A percentile compares a stretch with the other conserved stretches of the same genome.
phyloP scores from a whole-genome alignment of 2,113 vertebrate genomes.

The Onychostruthus taczanowskii region DNA sequence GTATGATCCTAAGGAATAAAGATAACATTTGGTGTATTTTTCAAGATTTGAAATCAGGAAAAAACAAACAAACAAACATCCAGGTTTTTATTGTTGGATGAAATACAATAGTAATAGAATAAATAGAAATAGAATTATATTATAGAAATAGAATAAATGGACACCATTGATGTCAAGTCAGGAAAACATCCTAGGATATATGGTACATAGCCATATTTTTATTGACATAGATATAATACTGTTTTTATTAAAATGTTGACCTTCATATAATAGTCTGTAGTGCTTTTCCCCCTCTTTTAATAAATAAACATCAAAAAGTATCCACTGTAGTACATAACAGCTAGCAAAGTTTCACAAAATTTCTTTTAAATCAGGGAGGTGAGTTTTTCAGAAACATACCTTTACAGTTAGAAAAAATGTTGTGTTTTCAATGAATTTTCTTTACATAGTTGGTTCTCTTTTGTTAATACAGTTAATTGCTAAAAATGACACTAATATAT shows the following conservation, averaged over 20 bases:
- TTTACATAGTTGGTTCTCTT: neutral
- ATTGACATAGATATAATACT: neutral
- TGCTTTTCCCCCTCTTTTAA: neutral
- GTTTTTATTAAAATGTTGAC: neutral
- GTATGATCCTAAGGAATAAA: neutral
- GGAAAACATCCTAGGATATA: neutral
- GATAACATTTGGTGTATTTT: neutral
- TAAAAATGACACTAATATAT: neutral
- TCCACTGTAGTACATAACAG: neutral
- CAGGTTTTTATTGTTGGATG: neutral
- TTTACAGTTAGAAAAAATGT: neutral
- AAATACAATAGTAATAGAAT: neutral
- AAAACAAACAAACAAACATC: neutral
- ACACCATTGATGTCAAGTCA: neutral
- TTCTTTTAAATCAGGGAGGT: neutral
- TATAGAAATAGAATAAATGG: neutral
- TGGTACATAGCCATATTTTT: neutral
- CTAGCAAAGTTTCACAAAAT: fast-evolving
- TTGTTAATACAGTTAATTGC: neutral
- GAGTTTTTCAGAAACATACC: neutral
- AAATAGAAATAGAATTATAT: too few species aligned
- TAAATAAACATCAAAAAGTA: neutral
- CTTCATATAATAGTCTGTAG: neutral
- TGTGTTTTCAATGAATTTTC: neutral
- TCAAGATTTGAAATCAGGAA: neutral